A percentile compares a stretch with the other conserved stretches of the same genome.
Conservation (phyloP, 2,888 invertebrate species). For the Plutella xylostella region DNA sequence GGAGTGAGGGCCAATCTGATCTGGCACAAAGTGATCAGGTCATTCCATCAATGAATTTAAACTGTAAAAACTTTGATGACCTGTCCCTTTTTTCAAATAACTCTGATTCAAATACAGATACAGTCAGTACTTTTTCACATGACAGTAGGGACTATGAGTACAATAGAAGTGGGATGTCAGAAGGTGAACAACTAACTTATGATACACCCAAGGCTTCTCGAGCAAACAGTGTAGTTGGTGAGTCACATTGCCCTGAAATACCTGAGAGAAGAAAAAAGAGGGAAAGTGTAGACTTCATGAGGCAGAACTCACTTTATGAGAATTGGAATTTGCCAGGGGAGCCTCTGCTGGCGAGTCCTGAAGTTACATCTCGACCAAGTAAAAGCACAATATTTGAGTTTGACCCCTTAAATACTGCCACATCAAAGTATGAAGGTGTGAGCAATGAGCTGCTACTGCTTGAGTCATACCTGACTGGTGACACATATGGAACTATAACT, state of each 20-base stretch:
- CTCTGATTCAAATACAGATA: slow-evolving; percentile 48
- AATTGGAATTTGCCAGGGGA: slow-evolving; percentile 44
- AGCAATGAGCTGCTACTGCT: slow-evolving; percentile 74
- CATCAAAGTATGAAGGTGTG: slow-evolving; percentile 45
- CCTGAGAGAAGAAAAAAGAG: slow-evolving; percentile 42
- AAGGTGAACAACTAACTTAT: slow-evolving; percentile 41
- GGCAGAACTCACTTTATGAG: slow-evolving; percentile 51
- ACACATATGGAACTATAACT: slow-evolving; percentile 74
- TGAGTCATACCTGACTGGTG: slow-evolving; percentile 76
- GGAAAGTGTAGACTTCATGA: slow-evolving; percentile 34
- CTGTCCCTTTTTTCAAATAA: slow-evolving; percentile 46
- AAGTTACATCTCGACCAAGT: slow-evolving; percentile 39
- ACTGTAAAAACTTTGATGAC: slow-evolving; percentile 43
- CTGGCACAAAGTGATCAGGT: slow-evolving; percentile 22
- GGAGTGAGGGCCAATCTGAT: slow-evolving; percentile 24
- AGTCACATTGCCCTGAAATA: slow-evolving; percentile 37
- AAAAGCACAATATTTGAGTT: slow-evolving; percentile 79
- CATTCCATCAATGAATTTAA: slow-evolving; percentile 35
- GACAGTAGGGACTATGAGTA: slow-evolving; percentile 41
- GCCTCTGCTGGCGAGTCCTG: slow-evolving; percentile 16
- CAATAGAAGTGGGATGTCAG: slow-evolving; percentile 22
- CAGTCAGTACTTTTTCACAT: slow-evolving; percentile 42
- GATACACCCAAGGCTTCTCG: slow-evolving; percentile 47
- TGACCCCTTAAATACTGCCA: slow-evolving; percentile 68
- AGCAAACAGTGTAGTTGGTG: slow-evolving; percentile 40